A percentile compares a stretch with the other conserved stretches of the same genome.
These are phyloP conservation scores for Daktulosphaira vitifoliae DNA, from an alignment of 1,140 invertebrate genomes.

Conservation along the genomic window DNA sequence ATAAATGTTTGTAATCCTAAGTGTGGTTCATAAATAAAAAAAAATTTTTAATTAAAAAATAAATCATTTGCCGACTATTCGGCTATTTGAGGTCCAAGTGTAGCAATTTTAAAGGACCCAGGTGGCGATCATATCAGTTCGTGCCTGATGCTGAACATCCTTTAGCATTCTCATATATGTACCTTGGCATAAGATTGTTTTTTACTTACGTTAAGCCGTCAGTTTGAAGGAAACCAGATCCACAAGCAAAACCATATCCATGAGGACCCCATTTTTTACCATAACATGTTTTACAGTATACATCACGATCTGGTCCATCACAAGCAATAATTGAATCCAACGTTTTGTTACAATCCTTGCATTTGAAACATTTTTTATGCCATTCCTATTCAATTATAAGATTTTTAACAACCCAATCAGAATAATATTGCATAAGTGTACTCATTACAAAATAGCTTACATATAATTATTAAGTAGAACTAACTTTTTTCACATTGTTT, in stretches of 20 bases:
- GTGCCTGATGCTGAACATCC: too few relatives aligned
- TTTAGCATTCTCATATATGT: too few relatives aligned
- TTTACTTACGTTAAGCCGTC: slow-evolving; percentile 72
- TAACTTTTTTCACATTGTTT: too few relatives aligned
- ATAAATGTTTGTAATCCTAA: too few relatives aligned
- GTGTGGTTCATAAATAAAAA: too few relatives aligned
- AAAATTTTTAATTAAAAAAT: too few relatives aligned
- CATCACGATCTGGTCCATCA: slow-evolving; percentile 77
- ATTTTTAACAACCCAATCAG: not conserved
- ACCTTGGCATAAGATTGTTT: too few relatives aligned
- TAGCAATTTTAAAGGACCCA: too few relatives aligned
- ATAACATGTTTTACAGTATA: slow-evolving; percentile 91
- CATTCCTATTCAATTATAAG: slow-evolving; percentile 78
- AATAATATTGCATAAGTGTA: not conserved
- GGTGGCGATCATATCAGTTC: too few relatives aligned
- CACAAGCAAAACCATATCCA: slow-evolving; percentile 89
- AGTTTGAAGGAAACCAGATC: slow-evolving; percentile 85
- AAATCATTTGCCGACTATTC: too few relatives aligned
- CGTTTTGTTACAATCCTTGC: slow-evolving; percentile 81
- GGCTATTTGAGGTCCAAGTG: too few relatives aligned
- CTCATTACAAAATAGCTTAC: not conserved
- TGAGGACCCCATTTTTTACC: slow-evolving; percentile 89
- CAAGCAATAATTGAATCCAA: slow-evolving; percentile 89
- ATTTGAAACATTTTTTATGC: slow-evolving; percentile 98
- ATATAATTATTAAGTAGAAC: too few relatives aligned